Percentiles rank a stretch among this genome's conserved stretches.
Conservation (phyloP, 2,113 vertebrate genomes). For the Saguinus midas region DNA sequence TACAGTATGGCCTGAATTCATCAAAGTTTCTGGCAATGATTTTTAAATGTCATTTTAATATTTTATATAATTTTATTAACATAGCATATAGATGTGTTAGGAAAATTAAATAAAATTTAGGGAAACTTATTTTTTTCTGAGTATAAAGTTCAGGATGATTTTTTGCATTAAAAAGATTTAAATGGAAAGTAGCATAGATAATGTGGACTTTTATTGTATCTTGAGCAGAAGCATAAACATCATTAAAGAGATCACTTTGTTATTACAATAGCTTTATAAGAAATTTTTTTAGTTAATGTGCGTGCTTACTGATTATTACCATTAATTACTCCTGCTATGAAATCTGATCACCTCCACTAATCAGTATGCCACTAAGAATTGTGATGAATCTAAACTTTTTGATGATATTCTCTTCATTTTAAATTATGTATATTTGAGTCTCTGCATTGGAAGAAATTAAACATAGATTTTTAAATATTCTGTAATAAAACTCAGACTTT, state of each 20-base stretch:
- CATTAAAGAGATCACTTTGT: background rate
- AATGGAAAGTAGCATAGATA: background rate
- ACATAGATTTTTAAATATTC: background rate
- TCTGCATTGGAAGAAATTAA: background rate
- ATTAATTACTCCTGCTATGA: background rate
- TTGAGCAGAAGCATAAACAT: background rate
- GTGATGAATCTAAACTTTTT: background rate
- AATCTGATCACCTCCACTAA: background rate
- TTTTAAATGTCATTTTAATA: background rate
- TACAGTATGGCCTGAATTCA: background rate
- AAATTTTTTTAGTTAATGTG: background rate
- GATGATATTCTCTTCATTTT: background rate
- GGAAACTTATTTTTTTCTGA: constrained; percentile 31
- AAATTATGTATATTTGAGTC: background rate
- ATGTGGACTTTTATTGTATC: background rate
- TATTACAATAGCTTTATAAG: background rate
- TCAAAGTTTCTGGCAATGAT: background rate
- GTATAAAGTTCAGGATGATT: background rate
- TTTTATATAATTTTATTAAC: constrained; percentile 5
- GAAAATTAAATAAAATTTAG: background rate
- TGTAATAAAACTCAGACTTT: background rate
- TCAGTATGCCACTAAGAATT: background rate
- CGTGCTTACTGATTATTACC: background rate
- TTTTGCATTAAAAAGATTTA: background rate
- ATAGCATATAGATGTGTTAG: background rate